These are phyloP conservation scores for Calidris pugnax DNA, from an alignment of 2,113 vertebrate genomes.

Conservation along the genomic window DNA sequence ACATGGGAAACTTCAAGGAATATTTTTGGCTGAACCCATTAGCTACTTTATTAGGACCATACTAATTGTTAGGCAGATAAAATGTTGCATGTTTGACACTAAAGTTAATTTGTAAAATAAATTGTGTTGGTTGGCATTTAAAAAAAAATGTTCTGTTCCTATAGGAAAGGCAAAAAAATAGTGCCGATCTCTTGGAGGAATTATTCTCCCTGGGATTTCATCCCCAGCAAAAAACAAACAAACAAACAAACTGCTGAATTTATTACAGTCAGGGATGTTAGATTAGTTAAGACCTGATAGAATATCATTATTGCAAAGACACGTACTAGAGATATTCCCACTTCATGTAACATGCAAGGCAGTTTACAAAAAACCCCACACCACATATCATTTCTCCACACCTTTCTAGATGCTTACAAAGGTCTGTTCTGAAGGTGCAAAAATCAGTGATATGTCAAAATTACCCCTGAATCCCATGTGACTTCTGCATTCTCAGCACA, in stretches of 20 bases:
- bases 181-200: background rate
- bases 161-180: background rate
- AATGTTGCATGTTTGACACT: background rate
- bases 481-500: background rate
- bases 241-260: background rate
- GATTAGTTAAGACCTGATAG: background rate
- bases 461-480: background rate
- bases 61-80: background rate
- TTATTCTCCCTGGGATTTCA: background rate
- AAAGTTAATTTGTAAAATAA: background rate
- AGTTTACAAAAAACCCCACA: background rate
- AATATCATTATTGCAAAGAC: background rate
- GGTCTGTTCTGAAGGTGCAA: background rate
- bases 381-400: fast-evolving
- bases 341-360: background rate
- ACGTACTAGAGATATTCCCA: background rate
- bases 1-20: background rate
- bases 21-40: background rate
- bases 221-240: too few species aligned
- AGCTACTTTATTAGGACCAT: background rate
- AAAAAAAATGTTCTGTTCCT: background rate
- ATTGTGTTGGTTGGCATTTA: background rate
- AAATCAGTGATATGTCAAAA: background rate
- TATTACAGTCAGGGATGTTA: background rate
- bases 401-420: background rate